phyloP scores from a whole-genome alignment of 2,888 invertebrate genomes.

The Dryococelus australis region DNA sequence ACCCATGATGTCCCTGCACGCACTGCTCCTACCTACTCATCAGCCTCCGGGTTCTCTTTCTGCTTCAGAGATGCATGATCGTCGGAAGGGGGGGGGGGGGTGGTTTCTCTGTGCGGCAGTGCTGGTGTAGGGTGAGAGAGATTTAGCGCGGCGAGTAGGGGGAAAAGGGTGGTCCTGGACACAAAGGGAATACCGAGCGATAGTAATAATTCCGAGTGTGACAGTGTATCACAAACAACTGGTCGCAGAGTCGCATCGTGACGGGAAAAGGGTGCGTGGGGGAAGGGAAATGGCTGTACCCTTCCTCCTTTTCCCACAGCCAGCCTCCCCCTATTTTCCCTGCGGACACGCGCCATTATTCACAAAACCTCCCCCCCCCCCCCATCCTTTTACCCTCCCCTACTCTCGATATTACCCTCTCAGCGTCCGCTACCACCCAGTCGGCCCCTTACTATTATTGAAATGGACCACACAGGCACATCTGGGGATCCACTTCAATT shows the following conservation, averaged over 20 bases:
- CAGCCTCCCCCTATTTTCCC: constrained; percentile 12
- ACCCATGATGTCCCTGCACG: neutral
- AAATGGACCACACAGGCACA: constrained; percentile 33
- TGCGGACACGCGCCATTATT: constrained; percentile 31
- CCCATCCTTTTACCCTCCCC: neutral
- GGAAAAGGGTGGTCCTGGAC: neutral
- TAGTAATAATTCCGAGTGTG: constrained; percentile 29
- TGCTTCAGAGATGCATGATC: neutral
- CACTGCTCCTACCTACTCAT: neutral
- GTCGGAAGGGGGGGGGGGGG: neutral
- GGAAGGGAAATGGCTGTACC: neutral
- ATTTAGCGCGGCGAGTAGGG: neutral
- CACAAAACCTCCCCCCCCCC: neutral
- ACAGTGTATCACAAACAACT: constrained; percentile 24
- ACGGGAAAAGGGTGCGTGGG: neutral
- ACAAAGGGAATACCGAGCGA: constrained; percentile 27
- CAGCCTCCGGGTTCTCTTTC: neutral
- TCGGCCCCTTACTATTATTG: constrained; percentile 26
- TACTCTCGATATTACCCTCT: neutral
- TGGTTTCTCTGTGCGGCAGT: neutral
- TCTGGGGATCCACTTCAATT: constrained; percentile 39
- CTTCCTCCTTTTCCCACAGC: neutral
- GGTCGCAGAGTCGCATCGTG: neutral
- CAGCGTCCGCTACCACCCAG: neutral
- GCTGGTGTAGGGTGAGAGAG: neutral